Evolutionary conservation across 2,113 vertebrate genomes (phyloP).

Genomic region (Trogon surrucura): DNA sequence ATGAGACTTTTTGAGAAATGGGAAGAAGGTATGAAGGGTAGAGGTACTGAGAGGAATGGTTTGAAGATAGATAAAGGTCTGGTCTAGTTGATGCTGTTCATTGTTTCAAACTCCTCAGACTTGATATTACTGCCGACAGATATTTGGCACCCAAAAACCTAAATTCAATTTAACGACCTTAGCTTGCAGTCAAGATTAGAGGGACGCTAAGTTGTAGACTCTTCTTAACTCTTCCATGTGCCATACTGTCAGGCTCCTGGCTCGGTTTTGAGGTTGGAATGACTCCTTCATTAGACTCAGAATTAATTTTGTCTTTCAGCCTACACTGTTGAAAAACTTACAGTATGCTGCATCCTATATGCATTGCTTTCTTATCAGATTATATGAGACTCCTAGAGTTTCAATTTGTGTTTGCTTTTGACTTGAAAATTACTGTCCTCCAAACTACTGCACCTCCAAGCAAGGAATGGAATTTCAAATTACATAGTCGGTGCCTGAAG

Average conservation of each 20-base stretch:
- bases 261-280: background rate
- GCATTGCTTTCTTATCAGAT: background rate
- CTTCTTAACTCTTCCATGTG: background rate
- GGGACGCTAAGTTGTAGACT: background rate
- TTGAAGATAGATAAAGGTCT: background rate
- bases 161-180: constrained; percentile 10
- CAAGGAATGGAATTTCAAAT: constrained; percentile 23
- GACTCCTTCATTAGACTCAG: background rate
- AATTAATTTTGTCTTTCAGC: background rate
- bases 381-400: background rate
- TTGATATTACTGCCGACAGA: background rate
- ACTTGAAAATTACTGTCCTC: background rate
- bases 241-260: background rate
- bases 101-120: background rate
- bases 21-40: background rate
- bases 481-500: background rate
- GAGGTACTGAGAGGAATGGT: background rate
- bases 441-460: background rate
- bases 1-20: background rate
- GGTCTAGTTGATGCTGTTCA: background rate
- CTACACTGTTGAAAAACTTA: background rate
- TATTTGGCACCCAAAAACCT: background rate
- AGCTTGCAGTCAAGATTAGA: background rate
- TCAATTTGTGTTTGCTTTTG: background rate
- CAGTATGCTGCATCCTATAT: background rate